Evolutionary conservation across 2,888 invertebrate genomes (phyloP), one percentile per base, ranked within the genome.

Genomic region (Diplolepis rosae): DNA sequence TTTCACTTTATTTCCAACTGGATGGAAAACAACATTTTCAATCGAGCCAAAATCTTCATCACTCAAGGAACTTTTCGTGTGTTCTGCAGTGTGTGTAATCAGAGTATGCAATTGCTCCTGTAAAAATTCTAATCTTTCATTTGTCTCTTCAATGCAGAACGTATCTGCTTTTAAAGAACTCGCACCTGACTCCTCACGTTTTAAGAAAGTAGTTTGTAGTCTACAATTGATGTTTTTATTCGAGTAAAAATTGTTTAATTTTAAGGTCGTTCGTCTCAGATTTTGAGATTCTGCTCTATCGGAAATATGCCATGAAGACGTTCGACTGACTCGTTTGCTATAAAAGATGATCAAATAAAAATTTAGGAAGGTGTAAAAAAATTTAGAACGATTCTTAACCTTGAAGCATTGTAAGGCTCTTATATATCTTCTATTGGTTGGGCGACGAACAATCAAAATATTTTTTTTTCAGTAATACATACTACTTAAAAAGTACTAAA

Each of bases 241-340:
- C 15, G 56, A 65, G 85, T 91, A 91, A 81, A 91, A 90, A 84
- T 89, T 90, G 73, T 82, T 83, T 42, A 79, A 70, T 42, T 61
- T 78, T 77, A 68, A 68, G 72, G 13, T 72, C 56, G 1, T 56
- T 69, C 65, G 79, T 13, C 70, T 61, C 6, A 71, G 67, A 61
- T 74, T 61, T 11, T 77, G 75, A 6, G 71, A 28, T 28, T 75
- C 72, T 61, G 78, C 67, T 66, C 74, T 77, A n/a, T 81, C 82
- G 2, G 85, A 79, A 7, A 91, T 90, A 82, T 93, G 93, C 93
- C 93, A 93, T 0, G 94, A 93, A 79, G 92, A 92, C 78, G 92
- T 93, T 35, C 93, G 90, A 22, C 90, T 83, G 11, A 87, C 61
- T 39, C 83, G 82, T 76, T 79, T 82, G 9, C 83, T 84, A 48